Conservation (phyloP, 2,797 vertebrate genomes). For the Peromyscus attwateri region DNA sequence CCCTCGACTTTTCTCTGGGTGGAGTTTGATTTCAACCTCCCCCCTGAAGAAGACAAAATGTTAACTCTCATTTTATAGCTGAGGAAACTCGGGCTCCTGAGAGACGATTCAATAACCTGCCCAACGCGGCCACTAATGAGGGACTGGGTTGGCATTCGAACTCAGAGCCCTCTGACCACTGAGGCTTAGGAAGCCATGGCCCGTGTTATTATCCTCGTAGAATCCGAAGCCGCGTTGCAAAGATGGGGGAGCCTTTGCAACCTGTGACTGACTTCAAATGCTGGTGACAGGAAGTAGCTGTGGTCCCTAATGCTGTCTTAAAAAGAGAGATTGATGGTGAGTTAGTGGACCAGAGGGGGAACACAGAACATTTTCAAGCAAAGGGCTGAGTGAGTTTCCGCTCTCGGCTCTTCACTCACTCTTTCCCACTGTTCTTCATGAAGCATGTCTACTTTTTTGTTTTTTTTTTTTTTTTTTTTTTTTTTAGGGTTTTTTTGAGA, state of each 20-base stretch:
- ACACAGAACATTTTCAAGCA: background rate
- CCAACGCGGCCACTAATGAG: background rate
- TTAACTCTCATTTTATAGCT: background rate
- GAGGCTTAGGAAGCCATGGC: background rate
- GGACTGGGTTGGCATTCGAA: background rate
- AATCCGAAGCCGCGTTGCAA: background rate
- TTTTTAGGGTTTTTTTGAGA: background rate
- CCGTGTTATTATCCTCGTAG: background rate
- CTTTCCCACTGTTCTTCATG: background rate
- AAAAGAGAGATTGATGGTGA: background rate
- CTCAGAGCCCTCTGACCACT: background rate
- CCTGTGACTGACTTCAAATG: background rate
- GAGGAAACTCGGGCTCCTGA: background rate
- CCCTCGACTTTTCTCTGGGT: background rate
- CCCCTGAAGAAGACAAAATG: background rate
- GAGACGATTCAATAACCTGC: constrained; percentile 18
- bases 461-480: no score
- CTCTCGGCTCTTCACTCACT: background rate
- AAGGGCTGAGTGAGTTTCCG: background rate
- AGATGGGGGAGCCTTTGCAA: background rate
- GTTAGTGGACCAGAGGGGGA: background rate
- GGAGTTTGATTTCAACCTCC: background rate
- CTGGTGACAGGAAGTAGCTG: background rate
- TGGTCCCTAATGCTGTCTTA: background rate
- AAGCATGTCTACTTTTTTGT: background rate